phyloP scores from a whole-genome alignment of 2,888 invertebrate genomes.

The Drosophila hawaiiensis region DNA sequence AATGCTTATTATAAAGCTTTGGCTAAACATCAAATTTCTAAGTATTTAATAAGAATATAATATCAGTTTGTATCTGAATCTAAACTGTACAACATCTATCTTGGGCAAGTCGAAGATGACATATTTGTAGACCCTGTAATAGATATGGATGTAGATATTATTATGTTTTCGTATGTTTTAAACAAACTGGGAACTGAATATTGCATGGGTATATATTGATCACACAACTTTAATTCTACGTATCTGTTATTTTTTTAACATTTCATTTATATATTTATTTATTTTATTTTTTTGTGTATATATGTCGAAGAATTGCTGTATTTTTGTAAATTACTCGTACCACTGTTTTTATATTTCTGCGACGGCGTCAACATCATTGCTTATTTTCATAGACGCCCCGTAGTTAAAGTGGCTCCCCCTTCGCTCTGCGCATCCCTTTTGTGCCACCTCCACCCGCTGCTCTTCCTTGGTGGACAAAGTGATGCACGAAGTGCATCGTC shows the following conservation, averaged over 20 bases:
- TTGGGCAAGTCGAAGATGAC: background rate
- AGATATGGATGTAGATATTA: background rate
- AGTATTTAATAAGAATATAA: background rate
- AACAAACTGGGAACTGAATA: background rate
- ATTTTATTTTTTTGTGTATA: background rate
- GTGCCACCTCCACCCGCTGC: background rate
- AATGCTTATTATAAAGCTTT: background rate
- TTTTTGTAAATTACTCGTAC: background rate
- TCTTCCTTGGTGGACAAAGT: slow-evolving; percentile 21
- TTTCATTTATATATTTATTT: background rate
- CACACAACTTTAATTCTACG: background rate
- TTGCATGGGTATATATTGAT: background rate
- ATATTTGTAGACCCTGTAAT: background rate
- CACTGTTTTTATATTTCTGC: slow-evolving; percentile 47
- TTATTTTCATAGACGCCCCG: slow-evolving; percentile 76
- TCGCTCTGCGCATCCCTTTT: background rate
- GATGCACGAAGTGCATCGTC: slow-evolving; percentile 62
- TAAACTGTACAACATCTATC: background rate
- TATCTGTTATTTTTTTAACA: background rate
- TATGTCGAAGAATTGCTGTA: too few species aligned
- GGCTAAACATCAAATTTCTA: background rate
- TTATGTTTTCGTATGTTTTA: too few species aligned
- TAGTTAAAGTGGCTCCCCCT: slow-evolving; percentile 53
- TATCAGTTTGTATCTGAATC: background rate
- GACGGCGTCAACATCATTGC: slow-evolving; percentile 70